These are phyloP conservation scores for Coendou prehensilis DNA, from an alignment of 2,797 vertebrate genomes.

Conservation along the genomic window DNA sequence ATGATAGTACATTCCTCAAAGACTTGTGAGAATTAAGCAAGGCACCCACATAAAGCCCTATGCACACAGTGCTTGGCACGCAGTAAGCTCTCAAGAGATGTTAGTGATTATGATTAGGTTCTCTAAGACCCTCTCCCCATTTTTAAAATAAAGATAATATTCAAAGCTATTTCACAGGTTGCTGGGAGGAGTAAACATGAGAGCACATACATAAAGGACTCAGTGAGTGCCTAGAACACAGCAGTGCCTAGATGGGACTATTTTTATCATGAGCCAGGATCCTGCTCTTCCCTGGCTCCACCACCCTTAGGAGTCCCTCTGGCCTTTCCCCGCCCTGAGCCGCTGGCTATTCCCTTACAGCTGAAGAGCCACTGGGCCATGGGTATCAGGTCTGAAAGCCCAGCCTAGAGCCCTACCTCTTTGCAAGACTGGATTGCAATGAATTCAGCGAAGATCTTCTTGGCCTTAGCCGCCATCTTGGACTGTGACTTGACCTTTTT, in stretches of 20 bases:
- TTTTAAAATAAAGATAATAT: constrained; percentile 19
- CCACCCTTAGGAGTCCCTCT: not conserved
- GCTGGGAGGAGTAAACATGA: not conserved
- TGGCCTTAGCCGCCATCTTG: constrained; percentile 98
- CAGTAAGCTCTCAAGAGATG: not conserved
- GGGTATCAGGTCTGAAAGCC: not conserved
- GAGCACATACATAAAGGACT: not conserved
- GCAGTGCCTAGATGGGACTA: not conserved
- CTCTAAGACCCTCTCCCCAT: not conserved
- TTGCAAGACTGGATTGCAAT: constrained; percentile 99
- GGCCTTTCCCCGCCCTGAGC: not conserved
- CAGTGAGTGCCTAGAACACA: fast-evolving
- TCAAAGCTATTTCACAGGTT: not conserved
- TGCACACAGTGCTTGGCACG: not conserved
- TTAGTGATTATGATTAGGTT: not conserved
- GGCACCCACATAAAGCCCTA: not conserved
- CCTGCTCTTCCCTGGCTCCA: not conserved
- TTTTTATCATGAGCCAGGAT: not conserved
- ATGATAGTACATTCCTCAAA: not conserved
- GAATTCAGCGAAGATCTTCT: constrained; percentile 98
- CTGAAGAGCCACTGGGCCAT: not conserved
- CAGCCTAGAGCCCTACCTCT: constrained; percentile 92
- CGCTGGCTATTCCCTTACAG: not conserved
- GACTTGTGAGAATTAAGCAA: not conserved
- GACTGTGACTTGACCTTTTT: constrained; percentile 98